Evolutionary conservation across 2,113 vertebrate genomes (phyloP).

Genomic region (Myotis brandtii): DNA sequence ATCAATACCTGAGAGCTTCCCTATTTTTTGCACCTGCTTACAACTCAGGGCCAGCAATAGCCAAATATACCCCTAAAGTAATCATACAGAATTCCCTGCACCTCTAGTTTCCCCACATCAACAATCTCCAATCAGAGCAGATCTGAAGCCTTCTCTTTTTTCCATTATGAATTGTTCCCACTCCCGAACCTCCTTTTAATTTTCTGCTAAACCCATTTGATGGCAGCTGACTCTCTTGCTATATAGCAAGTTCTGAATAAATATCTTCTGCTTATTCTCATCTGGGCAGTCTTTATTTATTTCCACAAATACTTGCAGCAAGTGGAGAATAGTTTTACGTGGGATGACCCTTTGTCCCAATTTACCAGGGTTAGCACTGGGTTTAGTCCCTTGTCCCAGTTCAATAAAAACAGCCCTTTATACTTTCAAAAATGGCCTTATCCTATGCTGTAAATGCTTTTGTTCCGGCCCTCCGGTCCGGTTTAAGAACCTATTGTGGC

Average conservation of each 20-base stretch:
- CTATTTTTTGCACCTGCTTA: neutral
- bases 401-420: neutral
- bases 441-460: neutral
- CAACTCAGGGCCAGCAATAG: neutral
- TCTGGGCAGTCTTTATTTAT: neutral
- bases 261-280: neutral
- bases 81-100: neutral
- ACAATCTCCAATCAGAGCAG: neutral
- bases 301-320: conserved; percentile 29
- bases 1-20: neutral
- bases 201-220: neutral
- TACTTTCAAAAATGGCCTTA: conserved; percentile 17
- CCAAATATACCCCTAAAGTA: neutral
- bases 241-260: neutral
- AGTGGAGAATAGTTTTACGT: neutral
- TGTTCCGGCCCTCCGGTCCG: too few species aligned
- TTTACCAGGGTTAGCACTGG: neutral
- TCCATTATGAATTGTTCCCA: neutral
- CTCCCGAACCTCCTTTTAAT: neutral
- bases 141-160: neutral
- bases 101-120: neutral
- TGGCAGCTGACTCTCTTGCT: neutral
- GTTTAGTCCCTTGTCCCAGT: neutral
- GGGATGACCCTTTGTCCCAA: neutral
- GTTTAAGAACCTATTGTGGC: too few species aligned